Evolutionary conservation across 2,113 vertebrate genomes (phyloP), one percentile per base, ranked within the genome.

Genomic region (Gadus macrocephalus): DNA sequence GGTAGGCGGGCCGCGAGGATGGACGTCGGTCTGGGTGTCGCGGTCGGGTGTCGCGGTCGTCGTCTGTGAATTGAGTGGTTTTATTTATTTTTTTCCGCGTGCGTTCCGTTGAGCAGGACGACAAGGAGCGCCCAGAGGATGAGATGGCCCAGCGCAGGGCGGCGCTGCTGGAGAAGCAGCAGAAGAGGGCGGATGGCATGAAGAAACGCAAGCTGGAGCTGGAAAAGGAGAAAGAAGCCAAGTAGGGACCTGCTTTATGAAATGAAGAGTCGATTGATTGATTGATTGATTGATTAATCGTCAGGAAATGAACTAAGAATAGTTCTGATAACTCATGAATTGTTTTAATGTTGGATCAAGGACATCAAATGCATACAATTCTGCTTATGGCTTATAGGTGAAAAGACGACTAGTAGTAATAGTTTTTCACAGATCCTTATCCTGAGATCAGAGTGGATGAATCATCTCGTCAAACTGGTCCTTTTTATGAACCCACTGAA

Each of bases 111-210:
- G 70, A 64, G 60, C 76, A 93, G 93, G 94, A 93, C 19, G 93
- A 84, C 31, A 76, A 91, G 59, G 92, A 88, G 66, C 92, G 91
- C 59, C 86, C 93, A 0, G 94, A 95, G 64, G 94, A 93, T 2
- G 95, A 95, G 81, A 96, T 96, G 94, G 95, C 94, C 1, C 93
- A 94, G 70, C 90, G 92, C 77, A 90, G 87, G 81, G 94, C 95
- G 15, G 93, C 90, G 42, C 74, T 97, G 75, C 77, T 96, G 59
- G 94, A 96, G 77, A 93, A 94, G 70, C 95, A 97, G 73, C 94
- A 95, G 82, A 94, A 94, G 74, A 89, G 95, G 73, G 87, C 88
- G 0, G 95, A 96, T 70, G 95, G 95, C 73, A 87, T 94, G 0
- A 91, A 91, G 78, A 90, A 76, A 78, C 90, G 92, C 9, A 94